These are phyloP conservation scores for Astur gentilis DNA, from an alignment of 2,113 vertebrate species.

Conservation along the genomic window DNA sequence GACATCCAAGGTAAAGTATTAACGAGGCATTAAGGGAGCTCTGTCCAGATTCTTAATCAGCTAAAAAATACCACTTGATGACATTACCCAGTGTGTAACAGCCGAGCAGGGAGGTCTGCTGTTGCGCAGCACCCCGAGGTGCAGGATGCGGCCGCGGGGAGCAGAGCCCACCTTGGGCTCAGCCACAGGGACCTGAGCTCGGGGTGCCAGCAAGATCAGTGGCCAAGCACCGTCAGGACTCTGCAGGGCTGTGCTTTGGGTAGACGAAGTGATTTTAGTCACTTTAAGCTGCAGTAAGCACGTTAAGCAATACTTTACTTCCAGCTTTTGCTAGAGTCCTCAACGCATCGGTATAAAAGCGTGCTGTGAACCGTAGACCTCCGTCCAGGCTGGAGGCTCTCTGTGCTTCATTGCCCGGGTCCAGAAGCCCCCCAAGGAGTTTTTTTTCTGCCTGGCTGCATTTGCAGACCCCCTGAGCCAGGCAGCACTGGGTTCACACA, in stretches of 20 bases:
- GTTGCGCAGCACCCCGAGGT: background rate
- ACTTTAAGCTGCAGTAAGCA: background rate
- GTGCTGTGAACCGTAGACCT: background rate
- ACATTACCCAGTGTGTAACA: background rate
- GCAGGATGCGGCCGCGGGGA: background rate
- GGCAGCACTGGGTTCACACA: background rate
- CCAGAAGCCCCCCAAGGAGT: background rate
- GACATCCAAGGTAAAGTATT: no score
- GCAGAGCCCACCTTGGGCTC: background rate
- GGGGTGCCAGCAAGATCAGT: background rate
- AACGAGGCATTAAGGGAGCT: background rate
- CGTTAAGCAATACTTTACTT: background rate
- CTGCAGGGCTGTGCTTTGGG: background rate
- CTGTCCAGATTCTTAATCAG: background rate
- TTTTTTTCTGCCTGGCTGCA: background rate
- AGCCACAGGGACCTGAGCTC: background rate
- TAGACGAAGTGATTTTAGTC: fast-evolving
- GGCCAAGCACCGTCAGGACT: fast-evolving
- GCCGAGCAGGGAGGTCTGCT: background rate
- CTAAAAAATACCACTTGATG: background rate
- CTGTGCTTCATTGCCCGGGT: fast-evolving
- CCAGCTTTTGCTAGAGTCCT: background rate
- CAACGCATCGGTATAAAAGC: fast-evolving
- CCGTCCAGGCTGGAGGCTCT: background rate
- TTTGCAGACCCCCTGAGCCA: background rate